Evolutionary conservation across 2,113 vertebrate species (phyloP).

Genomic region (Merops nubicus): DNA sequence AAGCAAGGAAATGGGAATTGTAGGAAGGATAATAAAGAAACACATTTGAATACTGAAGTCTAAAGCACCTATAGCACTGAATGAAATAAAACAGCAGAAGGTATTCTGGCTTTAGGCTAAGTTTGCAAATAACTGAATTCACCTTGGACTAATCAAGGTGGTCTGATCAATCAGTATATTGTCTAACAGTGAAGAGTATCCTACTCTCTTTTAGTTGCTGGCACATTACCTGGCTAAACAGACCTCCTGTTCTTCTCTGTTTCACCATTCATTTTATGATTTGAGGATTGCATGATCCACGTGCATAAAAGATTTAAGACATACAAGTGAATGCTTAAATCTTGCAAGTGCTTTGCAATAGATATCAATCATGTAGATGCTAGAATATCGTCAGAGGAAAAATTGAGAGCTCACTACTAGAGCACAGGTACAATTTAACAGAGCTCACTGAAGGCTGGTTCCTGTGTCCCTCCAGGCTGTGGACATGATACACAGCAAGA

Average conservation of each 20-base stretch:
- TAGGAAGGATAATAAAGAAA: background rate
- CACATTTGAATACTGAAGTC: background rate
- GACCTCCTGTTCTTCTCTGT: background rate
- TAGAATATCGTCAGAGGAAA: background rate
- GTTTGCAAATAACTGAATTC: background rate
- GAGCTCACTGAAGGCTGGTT: background rate
- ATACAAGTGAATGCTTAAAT: too few relatives aligned
- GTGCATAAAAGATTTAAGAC: background rate
- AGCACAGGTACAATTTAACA: background rate
- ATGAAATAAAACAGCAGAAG: background rate
- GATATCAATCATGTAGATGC: background rate
- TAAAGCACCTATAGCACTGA: background rate
- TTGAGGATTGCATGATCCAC: too few relatives aligned
- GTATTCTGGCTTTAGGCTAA: background rate
- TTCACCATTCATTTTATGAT: fast-evolving
- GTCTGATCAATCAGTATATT: background rate
- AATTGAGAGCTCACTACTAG: background rate
- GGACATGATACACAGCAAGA: fast-evolving
- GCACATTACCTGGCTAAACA: background rate
- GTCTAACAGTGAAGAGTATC: background rate
- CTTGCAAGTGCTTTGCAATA: background rate
- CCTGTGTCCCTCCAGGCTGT: too few relatives aligned
- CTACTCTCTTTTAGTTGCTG: background rate
- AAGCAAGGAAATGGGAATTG: background rate
- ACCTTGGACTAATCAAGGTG: background rate